These are phyloP conservation scores for Corvus moneduloides DNA, from an alignment of 2,113 vertebrate genomes.

Conservation along the genomic window DNA sequence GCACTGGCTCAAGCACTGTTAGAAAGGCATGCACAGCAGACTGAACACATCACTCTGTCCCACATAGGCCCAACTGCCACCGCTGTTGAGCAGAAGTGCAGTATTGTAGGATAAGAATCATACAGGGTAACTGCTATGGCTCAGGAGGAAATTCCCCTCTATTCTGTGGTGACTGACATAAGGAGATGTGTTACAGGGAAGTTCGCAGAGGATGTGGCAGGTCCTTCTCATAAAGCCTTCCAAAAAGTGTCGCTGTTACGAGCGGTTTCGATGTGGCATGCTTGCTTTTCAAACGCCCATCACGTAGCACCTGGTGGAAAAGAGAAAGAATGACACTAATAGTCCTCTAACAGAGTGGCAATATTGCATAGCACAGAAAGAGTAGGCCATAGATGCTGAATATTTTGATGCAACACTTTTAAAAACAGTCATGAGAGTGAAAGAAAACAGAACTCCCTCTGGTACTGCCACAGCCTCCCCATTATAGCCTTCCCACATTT, in stretches of 20 bases:
- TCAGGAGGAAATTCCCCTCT: background rate
- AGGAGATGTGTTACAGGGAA: background rate
- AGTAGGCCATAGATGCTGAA: background rate
- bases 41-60: background rate
- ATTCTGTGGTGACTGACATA: too few species aligned
- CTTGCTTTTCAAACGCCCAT: slow-evolving; percentile 67
- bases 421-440: background rate
- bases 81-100: background rate
- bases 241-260: slow-evolving; percentile 70
- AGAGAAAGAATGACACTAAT: background rate
- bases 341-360: background rate
- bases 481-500: background rate
- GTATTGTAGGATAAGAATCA: background rate
- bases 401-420: background rate
- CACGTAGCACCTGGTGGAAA: slow-evolving; percentile 60
- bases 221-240: slow-evolving; percentile 74
- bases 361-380: background rate
- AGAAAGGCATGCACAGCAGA: background rate
- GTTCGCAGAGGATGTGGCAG: background rate
- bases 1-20: background rate
- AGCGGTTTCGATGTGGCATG: slow-evolving; percentile 29
- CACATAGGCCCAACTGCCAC: background rate
- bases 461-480: background rate
- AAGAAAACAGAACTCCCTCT: background rate
- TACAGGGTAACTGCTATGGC: background rate